Conservation (phyloP, 2,888 invertebrate species). For the Apodemia zela region DNA sequence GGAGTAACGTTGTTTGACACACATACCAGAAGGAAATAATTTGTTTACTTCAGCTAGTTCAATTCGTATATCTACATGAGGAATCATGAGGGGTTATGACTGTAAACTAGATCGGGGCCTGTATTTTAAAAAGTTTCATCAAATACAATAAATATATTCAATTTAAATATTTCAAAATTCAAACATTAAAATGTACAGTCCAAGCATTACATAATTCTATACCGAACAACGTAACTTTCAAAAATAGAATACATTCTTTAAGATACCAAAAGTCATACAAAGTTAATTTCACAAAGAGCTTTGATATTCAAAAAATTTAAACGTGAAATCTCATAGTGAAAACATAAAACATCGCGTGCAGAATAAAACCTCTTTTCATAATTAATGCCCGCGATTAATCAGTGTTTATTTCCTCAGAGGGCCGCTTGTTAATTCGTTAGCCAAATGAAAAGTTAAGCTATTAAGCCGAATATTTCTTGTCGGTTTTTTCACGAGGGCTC, state of each 20-base stretch:
- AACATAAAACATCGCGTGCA: constrained; percentile 27
- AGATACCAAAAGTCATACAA: background rate
- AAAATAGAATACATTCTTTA: constrained; percentile 3
- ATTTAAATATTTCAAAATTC: background rate
- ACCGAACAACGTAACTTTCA: background rate
- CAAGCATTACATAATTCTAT: background rate
- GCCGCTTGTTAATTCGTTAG: constrained; percentile 69
- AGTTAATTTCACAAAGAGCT: background rate
- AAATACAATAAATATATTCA: too few species aligned
- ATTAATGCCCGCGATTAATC: constrained; percentile 60
- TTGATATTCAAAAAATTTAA: constrained; percentile 16
- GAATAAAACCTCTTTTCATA: constrained; percentile 31
- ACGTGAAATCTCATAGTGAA: constrained; percentile 21
- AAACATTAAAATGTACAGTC: background rate
- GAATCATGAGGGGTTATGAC: too few species aligned
- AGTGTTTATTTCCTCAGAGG: constrained; percentile 61
- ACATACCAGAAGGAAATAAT: too few species aligned
- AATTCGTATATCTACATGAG: too few species aligned
- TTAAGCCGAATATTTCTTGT: constrained; percentile 57
- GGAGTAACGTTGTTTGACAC: too few species aligned
- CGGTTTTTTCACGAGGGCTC: constrained; percentile 51
- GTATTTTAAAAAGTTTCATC: too few species aligned
- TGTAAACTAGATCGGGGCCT: too few species aligned
- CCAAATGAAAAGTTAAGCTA: constrained; percentile 79
- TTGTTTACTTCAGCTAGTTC: too few species aligned